These are phyloP conservation scores for Rotaria socialis DNA, from an alignment of 2,888 invertebrate genomes.

Conservation along the genomic window DNA sequence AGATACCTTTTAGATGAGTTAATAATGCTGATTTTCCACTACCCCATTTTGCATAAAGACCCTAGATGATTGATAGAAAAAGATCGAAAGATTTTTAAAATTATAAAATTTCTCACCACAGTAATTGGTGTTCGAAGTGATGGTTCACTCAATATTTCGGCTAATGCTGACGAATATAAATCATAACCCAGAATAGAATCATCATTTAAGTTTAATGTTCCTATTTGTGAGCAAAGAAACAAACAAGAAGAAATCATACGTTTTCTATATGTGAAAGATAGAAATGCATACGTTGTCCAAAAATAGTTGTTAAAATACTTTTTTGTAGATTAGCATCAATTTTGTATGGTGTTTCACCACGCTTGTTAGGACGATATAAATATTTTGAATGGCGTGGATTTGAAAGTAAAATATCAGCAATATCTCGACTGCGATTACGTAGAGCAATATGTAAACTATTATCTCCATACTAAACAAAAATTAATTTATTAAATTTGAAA, in stretches of 20 bases:
- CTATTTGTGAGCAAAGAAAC: conserved; percentile 58
- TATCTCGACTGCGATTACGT: conserved; percentile 72
- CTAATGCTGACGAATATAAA: conserved; percentile 64
- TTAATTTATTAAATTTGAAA: conserved; percentile 63
- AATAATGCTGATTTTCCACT: conserved; percentile 94
- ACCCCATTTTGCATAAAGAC: conserved; percentile 95
- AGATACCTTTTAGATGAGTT: conserved; percentile 78
- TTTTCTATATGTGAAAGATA: no score
- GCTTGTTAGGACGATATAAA: conserved; percentile 83
- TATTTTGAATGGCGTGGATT: conserved; percentile 93
- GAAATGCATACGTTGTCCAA: conserved; percentile 72
- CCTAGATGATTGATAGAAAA: neutral
- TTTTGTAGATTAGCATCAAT: conserved; percentile 91
- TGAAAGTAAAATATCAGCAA: conserved; percentile 83
- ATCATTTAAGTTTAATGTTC: conserved; percentile 84
- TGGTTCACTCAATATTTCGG: conserved; percentile 94
- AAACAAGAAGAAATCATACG: conserved; percentile 37
- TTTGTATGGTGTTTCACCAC: conserved; percentile 93
- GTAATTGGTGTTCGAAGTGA: conserved; percentile 91
- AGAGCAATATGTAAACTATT: conserved; percentile 91
- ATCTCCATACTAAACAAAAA: conserved; percentile 70
- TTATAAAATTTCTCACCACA: neutral
- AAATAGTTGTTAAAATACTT: conserved; percentile 88
- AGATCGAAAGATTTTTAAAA: no score
- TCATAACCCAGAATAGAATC: conserved; percentile 86